A percentile compares a stretch with the other conserved stretches of the same genome.
phyloP scores from a whole-genome alignment of 2,797 vertebrate genomes.

The Melopsittacus undulatus region DNA sequence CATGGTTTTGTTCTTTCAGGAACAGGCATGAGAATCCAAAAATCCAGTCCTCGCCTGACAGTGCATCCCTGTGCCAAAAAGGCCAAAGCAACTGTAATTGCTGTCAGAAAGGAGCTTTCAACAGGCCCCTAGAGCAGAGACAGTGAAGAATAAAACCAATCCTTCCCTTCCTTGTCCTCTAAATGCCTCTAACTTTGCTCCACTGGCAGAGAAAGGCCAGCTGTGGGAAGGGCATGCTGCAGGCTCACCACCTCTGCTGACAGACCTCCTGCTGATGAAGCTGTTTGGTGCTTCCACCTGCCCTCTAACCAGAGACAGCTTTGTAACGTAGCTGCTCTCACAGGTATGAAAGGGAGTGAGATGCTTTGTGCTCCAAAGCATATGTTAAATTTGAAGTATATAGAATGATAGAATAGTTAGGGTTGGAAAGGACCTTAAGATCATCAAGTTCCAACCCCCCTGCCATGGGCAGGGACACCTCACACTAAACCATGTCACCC shows the following conservation, averaged over 20 bases:
- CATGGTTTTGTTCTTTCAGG: slow-evolving; percentile 9
- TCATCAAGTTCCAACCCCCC: too few relatives aligned
- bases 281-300: neutral
- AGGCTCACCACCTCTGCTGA: neutral
- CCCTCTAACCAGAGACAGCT: neutral
- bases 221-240: neutral
- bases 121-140: neutral
- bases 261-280: neutral
- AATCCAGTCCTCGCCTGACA: neutral
- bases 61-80: neutral
- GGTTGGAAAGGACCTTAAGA: too few relatives aligned
- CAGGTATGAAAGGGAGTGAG: neutral
- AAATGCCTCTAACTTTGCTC: neutral
- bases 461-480: too few relatives aligned
- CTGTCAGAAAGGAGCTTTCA: slow-evolving; percentile 40
- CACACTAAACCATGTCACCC: too few relatives aligned
- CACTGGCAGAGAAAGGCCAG: neutral
- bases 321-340: neutral
- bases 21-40: neutral
- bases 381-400: neutral
- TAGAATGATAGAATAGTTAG: too few relatives aligned
- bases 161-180: neutral
- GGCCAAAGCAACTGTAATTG: neutral
- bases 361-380: neutral
- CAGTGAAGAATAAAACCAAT: neutral